Evolutionary conservation across 2,797 vertebrate genomes (phyloP).

Genomic region (Leucoraja ocellata): DNA sequence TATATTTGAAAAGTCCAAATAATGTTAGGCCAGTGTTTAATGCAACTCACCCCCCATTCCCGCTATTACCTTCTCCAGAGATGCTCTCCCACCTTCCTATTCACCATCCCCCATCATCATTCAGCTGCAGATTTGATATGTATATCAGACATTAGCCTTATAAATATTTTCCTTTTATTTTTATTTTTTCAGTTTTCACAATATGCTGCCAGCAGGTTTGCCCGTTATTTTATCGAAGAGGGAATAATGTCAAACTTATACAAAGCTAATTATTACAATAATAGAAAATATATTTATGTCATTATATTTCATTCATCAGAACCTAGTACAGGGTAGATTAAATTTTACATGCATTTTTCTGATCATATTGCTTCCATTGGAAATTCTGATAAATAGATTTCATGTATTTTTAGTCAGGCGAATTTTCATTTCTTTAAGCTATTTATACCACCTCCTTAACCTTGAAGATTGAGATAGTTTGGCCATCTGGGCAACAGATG

Average conservation of each 20-base stretch:
- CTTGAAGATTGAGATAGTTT: background rate
- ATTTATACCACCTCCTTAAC: background rate
- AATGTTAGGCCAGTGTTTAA: background rate
- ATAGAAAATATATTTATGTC: background rate
- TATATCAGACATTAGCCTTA: background rate
- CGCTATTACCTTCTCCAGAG: too few species aligned
- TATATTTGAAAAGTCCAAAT: background rate
- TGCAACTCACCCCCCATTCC: background rate
- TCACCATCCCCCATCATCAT: background rate
- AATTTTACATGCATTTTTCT: background rate
- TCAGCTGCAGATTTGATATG: background rate
- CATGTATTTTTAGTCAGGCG: background rate
- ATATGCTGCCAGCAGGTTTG: too few species aligned
- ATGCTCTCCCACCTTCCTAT: too few species aligned
- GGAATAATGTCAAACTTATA: constrained; percentile 1
- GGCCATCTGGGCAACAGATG: constrained; percentile 28
- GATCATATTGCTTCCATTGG: background rate
- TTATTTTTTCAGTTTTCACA: background rate
- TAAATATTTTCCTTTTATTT: background rate
- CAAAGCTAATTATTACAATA: constrained; percentile 11
- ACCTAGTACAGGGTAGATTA: background rate
- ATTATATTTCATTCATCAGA: background rate
- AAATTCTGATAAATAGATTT: background rate
- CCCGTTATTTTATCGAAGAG: background rate
- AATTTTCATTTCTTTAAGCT: background rate